Percentiles rank a stretch among this genome's conserved stretches.
Conservation (phyloP, 2,797 vertebrate genomes). For the Platyrinchus mystaceus region DNA sequence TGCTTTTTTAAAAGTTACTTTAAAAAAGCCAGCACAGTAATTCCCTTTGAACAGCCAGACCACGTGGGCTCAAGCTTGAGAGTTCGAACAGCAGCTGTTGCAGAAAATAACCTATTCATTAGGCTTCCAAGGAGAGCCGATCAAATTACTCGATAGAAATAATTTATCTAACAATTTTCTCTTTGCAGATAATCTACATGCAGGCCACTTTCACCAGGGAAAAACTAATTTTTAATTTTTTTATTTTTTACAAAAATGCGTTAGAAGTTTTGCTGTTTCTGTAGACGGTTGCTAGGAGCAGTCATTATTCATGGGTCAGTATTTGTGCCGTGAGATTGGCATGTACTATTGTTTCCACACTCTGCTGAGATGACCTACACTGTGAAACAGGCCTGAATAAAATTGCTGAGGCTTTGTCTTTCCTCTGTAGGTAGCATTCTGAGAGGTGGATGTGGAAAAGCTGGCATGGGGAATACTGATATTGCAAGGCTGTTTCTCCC, state of each 20-base stretch:
- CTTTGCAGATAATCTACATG: neutral
- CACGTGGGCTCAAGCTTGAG: neutral
- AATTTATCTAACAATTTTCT: conserved; percentile 47
- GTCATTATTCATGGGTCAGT: neutral
- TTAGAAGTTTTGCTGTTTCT: neutral
- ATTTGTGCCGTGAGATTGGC: conserved; percentile 29
- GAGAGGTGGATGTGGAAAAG: neutral
- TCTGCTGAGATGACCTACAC: conserved; percentile 10
- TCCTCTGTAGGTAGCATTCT: neutral
- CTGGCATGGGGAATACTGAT: neutral
- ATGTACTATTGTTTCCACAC: conserved; percentile 5
- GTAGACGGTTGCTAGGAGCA: neutral
- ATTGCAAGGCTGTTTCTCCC: neutral
- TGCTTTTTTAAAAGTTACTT: conserved; percentile 13
- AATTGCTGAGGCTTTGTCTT: conserved; percentile 36
- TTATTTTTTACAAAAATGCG: neutral
- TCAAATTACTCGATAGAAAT: conserved; percentile 66
- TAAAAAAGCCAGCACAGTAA: neutral
- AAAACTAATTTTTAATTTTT: neutral
- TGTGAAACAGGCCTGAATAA: neutral
- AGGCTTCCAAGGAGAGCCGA: conserved; percentile 25
- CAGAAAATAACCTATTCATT: conserved; percentile 55
- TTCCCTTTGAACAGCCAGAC: conserved; percentile 33
- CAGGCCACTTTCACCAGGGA: neutral
- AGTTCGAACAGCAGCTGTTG: conserved; percentile 55